Evolutionary conservation across 2,113 vertebrate species (phyloP), one percentile per base, ranked within the genome.

Genomic region (Aptenodytes patagonicus): DNA sequence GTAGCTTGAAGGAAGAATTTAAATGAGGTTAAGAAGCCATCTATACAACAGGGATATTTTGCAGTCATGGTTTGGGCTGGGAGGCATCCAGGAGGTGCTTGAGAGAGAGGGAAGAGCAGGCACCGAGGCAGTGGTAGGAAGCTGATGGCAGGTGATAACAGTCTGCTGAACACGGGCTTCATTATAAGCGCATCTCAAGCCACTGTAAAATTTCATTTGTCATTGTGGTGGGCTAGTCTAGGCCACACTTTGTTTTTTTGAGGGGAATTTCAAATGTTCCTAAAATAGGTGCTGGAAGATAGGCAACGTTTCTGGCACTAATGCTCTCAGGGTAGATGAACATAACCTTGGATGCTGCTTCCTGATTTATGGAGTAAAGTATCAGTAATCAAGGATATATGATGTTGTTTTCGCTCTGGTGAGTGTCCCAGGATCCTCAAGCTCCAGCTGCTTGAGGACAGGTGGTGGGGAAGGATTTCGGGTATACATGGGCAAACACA

Each of bases 1-100:
- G 91, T 97, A 94, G 92, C 95, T 96, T 69, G 95, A 94, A 95
- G 97, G 95, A 95, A 95, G 89, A 96, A 96, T 97, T 95, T 94
- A 95, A 96, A 97, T 97, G 94, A 97, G 62, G 89, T 91, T 97
- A 97, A 95, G 89, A 95, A 93, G 58, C 46, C 84, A 80, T n/a
- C 54, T 96, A 95, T 95, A 94, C 91, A 94, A 91, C 77, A 91
- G 94, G 96, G 94, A 91, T 95, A 89, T 95, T 97, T 92, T 95
- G 49, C 91, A 97, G 83, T 91, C 91, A 80, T 94, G 81, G 46
- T 80, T 79, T 96, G 95, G 66, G 91, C 89, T 93, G 75, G 62
- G 73, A 70, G 66, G 70, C 82, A 95, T 95, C 34, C 66, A 62
- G 77, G 86, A 96, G 81, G 32, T 87, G 78, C 81, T 91, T 85